Percentiles rank a stretch among this genome's conserved stretches.
Evolutionary conservation across 35 echinoderm and acorn worm species (phyloP).

Genomic region (Ophioderma brevispina): DNA sequence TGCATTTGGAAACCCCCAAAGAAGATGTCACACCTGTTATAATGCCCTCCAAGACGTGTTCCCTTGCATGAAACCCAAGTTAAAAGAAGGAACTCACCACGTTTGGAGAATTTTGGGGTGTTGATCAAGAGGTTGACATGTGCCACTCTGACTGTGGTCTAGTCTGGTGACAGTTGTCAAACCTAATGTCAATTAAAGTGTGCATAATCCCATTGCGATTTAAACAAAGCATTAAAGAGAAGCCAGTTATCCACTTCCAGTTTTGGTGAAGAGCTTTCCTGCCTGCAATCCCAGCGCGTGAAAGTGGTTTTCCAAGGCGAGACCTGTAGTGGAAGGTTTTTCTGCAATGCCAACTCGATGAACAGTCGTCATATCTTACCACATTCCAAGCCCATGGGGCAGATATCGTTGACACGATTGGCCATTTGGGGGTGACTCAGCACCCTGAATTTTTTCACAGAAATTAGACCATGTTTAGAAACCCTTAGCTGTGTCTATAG

Average conservation of each 20-base stretch:
- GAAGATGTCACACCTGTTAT: slow-evolving; percentile 6
- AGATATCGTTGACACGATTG: slow-evolving; percentile 22
- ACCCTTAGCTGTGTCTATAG: slow-evolving; percentile 29
- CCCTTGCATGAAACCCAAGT: slow-evolving; percentile 60
- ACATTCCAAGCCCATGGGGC: slow-evolving; percentile 44
- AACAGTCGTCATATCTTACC: slow-evolving; percentile 29
- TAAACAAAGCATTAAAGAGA: slow-evolving; percentile 51
- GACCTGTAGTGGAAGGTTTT: slow-evolving; percentile 48
- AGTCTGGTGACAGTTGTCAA: neutral
- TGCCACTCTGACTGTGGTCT: slow-evolving; percentile 68
- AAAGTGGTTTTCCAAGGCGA: slow-evolving; percentile 63
- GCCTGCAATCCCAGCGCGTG: slow-evolving; percentile 22
- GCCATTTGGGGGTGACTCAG: slow-evolving; percentile 42
- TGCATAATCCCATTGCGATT: slow-evolving; percentile 50
- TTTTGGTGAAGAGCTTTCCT: slow-evolving; percentile 47
- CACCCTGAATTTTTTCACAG: slow-evolving; percentile 44
- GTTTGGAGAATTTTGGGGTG: slow-evolving; percentile 34
- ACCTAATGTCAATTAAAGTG: neutral
- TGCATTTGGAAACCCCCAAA: slow-evolving; percentile 8
- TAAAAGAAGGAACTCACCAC: slow-evolving; percentile 60
- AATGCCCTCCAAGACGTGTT: slow-evolving; percentile 48
- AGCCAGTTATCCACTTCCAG: slow-evolving; percentile 35
- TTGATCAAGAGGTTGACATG: slow-evolving; percentile 59
- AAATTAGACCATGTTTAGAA: slow-evolving; percentile 55
- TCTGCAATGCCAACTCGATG: slow-evolving; percentile 38